phyloP scores from a whole-genome alignment of 1,140 invertebrate species.

The Scaptomyza graminum region DNA sequence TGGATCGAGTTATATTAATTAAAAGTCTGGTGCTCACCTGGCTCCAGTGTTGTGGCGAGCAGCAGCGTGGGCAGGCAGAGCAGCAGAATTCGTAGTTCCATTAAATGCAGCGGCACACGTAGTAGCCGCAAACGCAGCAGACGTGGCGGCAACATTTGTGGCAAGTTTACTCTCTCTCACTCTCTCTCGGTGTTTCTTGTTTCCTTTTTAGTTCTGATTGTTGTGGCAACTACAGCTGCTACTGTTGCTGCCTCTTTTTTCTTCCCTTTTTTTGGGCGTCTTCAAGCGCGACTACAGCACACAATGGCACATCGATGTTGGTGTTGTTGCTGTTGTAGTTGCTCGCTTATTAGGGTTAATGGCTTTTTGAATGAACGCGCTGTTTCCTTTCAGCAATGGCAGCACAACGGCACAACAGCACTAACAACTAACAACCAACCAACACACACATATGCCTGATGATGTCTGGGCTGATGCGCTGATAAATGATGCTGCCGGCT shows the following conservation, averaged over 20 bases:
- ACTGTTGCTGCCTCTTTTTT: conserved; percentile 1
- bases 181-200: conserved; percentile 1
- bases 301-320: conserved; percentile 50
- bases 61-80: conserved; percentile 83
- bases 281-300: conserved; percentile 24
- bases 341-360: conserved; percentile 76
- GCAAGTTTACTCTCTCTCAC: conserved; percentile 17
- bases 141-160: conserved; percentile 71
- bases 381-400: conserved; percentile 69
- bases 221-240: conserved; percentile 30
- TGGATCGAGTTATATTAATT: conserved; percentile 50
- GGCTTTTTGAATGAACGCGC: conserved; percentile 79
- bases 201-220: neutral
- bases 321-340: conserved; percentile 21
- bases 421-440: conserved; percentile 12
- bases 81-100: conserved; percentile 79
- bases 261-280: conserved; percentile 17
- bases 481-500: conserved; percentile 70
- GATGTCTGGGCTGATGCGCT: conserved; percentile 57
- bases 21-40: conserved; percentile 71
- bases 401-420: conserved; percentile 48
- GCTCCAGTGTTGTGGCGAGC: conserved; percentile 82
- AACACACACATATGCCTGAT: conserved; percentile 54
- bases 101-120: conserved; percentile 76
- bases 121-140: conserved; percentile 64